Percentiles rank a stretch among this genome's conserved stretches.
Evolutionary conservation across 2,113 vertebrate genomes (phyloP).

Genomic region (Mustela nigripes): DNA sequence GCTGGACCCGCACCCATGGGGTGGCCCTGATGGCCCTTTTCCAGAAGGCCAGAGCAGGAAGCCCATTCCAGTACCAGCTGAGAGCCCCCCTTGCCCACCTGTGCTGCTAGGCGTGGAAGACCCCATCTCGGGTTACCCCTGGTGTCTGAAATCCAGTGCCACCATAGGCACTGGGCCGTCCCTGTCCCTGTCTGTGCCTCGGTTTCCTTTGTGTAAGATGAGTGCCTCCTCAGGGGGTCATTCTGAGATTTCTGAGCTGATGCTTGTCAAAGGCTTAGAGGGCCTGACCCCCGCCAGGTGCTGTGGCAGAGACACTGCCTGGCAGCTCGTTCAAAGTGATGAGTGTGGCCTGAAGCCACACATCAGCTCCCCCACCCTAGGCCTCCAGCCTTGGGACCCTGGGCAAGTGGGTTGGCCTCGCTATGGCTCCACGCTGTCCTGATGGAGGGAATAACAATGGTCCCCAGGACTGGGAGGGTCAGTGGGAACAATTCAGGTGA

Average conservation of each 20-base stretch:
- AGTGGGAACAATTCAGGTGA: fast-evolving
- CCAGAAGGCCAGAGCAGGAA: neutral
- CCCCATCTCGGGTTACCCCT: no score
- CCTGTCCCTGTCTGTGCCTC: neutral
- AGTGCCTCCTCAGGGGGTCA: fast-evolving
- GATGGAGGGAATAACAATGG: no score
- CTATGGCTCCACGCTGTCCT: neutral
- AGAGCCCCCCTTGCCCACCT: fast-evolving
- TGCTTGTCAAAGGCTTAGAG: fast-evolving
- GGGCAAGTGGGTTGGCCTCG: neutral
- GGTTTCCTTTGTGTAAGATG: neutral
- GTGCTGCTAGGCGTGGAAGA: neutral
- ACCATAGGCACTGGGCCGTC: no score
- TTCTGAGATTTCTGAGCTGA: neutral
- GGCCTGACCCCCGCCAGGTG: fast-evolving
- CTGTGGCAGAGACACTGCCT: no score
- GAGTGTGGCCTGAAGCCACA: neutral
- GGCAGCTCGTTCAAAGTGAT: no score
- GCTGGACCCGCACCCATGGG: fast-evolving
- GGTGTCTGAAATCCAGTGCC: neutral
- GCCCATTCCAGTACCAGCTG: fast-evolving
- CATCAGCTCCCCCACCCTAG: neutral
- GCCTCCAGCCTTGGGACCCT: fast-evolving
- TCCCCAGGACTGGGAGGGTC: neutral
- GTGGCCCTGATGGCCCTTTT: fast-evolving